Evolutionary conservation across 2,888 invertebrate species (phyloP), one percentile per base, ranked within the genome.

Genomic region (Dysmachus trigonus): DNA sequence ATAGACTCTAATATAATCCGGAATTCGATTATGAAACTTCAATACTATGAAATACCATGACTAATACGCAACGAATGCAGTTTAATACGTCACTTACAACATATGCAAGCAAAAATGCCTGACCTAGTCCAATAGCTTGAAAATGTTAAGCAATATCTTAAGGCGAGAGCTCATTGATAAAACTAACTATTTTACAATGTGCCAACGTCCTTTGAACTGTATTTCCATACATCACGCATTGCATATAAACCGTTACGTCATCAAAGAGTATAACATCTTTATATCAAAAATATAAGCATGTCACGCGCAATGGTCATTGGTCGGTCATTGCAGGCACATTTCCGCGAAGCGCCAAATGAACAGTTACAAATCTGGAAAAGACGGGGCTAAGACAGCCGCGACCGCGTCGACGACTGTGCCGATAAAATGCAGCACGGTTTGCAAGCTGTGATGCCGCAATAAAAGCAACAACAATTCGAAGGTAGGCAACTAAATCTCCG

Each of bases 301-400:
- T 77, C 41, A 41, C 27, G 38, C 77, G 47, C 77, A 81, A 51
- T 51, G 81, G 83, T 83, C 72, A 71, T 33, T 38, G 62, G 41
- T 41, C 83, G 41, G 41, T 72, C 83, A 83, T 18, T 77, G 22
- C 83, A 72, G 62, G 33, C 27, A 83, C 31, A 83, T 83, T 83
- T 83, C 83, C 83, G 38, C 72, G 83, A 83, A 83, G 71, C 72
- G 72, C 71, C 72, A 83, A 83, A 83, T 83, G 72, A 83, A 83
- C 83, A 83, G 83, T 83, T 83, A 83, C 71, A 33, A 71, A 82
- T 79, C 31, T 41, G 33, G 82, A 82, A 33, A 47, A 79, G 31
- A 79, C 76, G 62, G 10, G 22, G 62, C n/a, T n/a, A 62, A 62
- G 62, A 62, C 62, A 62, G 62, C 62, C 51, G 18, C 62, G 79